Evolutionary conservation across 2,888 invertebrate species (phyloP), one percentile per base, ranked within the genome.

Genomic region (Epistrophella euchroma): DNA sequence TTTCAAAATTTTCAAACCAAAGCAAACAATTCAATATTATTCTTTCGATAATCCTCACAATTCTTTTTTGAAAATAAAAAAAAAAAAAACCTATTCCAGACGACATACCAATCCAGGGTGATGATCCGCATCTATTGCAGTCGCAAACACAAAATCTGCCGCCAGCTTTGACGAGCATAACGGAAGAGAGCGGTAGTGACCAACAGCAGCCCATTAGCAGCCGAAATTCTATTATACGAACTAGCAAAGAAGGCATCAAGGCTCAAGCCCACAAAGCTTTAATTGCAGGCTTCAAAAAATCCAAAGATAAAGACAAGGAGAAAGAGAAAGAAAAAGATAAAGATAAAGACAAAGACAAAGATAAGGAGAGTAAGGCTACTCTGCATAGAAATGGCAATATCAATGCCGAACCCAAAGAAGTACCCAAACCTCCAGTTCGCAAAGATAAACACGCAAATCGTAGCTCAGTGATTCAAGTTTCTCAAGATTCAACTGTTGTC

Each of bases 91-190:
- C 82, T 82, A 90, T 93, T 94, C 75, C 93, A 97, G 97, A 97
- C 93, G 97, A 97, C 93, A 97, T 97, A 93, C 97, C 97, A 60
- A 97, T 97, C 90, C 97, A 97, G 94, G 91, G 91, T 62, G 91
- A 91, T 81, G 92, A 92, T 88, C 88, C 91, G 10, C 82, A 82
- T 74, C 64, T 85, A 13, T 82, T 86, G 86, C 86, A 86, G 66
- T 86, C 74, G 70, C 91, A 90, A 77, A 90, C 90, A 88, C 90
- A 88, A 40, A 90, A 90, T 88, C 90, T 86, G 28, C 88, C 90
- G 2, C 90, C 90, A 76, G 90, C 90, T 83, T 88, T 93, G 87
- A 90, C 91, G 32, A 92, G 92, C 84, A 92, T 93, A 13, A 90
- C 90, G 9, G 93, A 93, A 88, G 93, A 93, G 87, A 45, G 47